phyloP scores from a whole-genome alignment of 2,888 invertebrate genomes.

The Cactoblastis cactorum region DNA sequence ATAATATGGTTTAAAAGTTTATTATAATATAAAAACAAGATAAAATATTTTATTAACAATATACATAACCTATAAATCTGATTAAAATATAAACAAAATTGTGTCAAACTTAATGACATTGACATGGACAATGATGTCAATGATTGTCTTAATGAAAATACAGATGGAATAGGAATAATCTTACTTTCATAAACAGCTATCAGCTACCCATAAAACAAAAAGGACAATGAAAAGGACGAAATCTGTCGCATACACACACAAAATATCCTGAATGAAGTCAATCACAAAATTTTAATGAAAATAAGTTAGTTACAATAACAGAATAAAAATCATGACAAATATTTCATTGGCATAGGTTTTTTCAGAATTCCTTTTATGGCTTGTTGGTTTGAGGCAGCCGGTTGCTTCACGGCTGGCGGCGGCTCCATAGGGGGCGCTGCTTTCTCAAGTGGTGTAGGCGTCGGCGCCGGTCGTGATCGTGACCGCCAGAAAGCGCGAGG shows the following conservation, averaged over 20 bases:
- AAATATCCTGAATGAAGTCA: neutral
- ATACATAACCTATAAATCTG: no score
- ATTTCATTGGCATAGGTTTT: conserved; percentile 73
- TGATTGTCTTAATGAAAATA: no score
- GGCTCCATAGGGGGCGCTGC: conserved; percentile 46
- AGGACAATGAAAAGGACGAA: no score
- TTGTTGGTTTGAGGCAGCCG: conserved; percentile 28
- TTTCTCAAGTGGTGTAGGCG: conserved; percentile 37
- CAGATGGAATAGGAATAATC: no score
- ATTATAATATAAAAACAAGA: no score
- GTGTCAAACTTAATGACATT: no score
- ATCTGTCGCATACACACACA: no score
- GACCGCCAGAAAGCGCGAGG: conserved; percentile 50
- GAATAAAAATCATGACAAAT: conserved; percentile 39
- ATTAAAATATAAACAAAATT: no score
- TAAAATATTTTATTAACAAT: no score
- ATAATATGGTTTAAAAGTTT: neutral
- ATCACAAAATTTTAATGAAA: conserved; percentile 5
- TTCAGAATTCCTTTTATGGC: conserved; percentile 68
- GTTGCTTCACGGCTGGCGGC: conserved; percentile 40
- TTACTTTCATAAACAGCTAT: no score
- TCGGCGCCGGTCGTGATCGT: conserved; percentile 29
- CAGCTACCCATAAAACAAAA: no score
- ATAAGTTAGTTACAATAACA: neutral
- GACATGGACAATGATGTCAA: no score